Conservation (phyloP, 1,140 invertebrate species). For the Teleogryllus occipitalis region DNA sequence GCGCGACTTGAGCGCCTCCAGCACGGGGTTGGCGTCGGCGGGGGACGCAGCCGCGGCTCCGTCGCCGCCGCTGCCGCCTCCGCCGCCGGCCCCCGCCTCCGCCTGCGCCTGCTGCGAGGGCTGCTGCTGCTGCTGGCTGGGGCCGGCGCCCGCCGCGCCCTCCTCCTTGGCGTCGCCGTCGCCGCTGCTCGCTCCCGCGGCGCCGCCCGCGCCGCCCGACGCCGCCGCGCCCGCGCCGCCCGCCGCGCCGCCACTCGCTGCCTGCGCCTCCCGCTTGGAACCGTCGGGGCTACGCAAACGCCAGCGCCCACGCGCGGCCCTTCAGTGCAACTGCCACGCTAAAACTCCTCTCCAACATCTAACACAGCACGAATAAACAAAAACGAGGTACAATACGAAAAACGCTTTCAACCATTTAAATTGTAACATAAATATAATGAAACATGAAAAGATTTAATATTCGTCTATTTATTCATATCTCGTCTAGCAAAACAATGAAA, state of each 20-base stretch:
- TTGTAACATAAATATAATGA: no score
- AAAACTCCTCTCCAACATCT: background rate
- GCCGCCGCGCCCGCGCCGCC: background rate
- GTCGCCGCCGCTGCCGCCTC: conserved; percentile 39
- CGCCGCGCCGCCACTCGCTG: background rate
- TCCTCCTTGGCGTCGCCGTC: conserved; percentile 29
- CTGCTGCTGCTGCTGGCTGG: background rate
- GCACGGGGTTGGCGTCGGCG: conserved; percentile 44
- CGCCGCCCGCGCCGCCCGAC: background rate
- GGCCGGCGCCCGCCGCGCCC: conserved; percentile 25
- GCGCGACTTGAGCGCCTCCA: conserved; percentile 61
- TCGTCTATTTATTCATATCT: no score
- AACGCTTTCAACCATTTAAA: no score
- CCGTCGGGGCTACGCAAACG: conserved; percentile 12
- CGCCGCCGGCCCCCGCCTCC: conserved; percentile 38
- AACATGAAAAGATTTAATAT: no score
- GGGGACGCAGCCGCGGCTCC: conserved; percentile 35
- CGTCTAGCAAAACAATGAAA: no score
- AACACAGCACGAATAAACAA: no score
- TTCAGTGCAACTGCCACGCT: background rate
- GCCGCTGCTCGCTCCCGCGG: conserved; percentile 21
- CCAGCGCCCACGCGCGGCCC: no score
- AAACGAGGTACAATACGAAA: no score
- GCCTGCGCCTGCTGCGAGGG: conserved; percentile 25
- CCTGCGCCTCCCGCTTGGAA: background rate